Evolutionary conservation across 2,888 invertebrate species (phyloP), one percentile per base, ranked within the genome.

Genomic region (Ornithoptera priamus): DNA sequence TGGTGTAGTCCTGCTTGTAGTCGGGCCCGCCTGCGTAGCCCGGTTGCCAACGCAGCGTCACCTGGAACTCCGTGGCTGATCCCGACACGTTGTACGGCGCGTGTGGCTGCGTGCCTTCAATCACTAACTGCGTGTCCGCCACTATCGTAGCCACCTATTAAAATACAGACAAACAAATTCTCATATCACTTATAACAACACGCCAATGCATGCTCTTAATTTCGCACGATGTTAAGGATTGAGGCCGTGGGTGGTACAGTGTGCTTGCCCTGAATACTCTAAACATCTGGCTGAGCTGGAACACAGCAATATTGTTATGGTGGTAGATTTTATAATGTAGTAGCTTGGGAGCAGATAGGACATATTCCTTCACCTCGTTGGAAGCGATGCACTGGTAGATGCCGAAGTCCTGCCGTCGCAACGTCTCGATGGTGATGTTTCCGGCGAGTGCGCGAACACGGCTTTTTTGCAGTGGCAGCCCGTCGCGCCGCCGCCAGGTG

Each of bases 1-100:
- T 96, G 75, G 97, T 97, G 89, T 98, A 99, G 88, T 97, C 97
- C 87, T 99, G 99, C 85, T 97, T 97, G 92, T 97, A 98, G 92
- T 97, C 97, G 18, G 97, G 97, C 36, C 98, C 98, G 62, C 98
- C 99, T 80, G 98, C 97, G 88, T 99, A 97, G 4, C 98, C 99
- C 17, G 99, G 98, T 86, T 97, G 94, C 99, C 99, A 99, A 74
- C 95, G 95, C 70, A 99, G 93, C 66, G 97, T 97, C 72, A 98
- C 98, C 72, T 97, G 95, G 87, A 98, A 98, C 90, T 97, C 97
- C 0, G 96, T 97, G 60, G 98, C 96, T 62, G 96, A 95, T 57
- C 97, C 98, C 39, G 97, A 96, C 72, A 99, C 95, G 90, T 99
- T 99, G 93, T 97, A 97, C 0, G 99, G 99, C 60, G 99, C 98